Percentiles rank a stretch among this genome's conserved stretches.
phyloP scores from a whole-genome alignment of 2,888 invertebrate genomes.

The Latrodectus elegans region DNA sequence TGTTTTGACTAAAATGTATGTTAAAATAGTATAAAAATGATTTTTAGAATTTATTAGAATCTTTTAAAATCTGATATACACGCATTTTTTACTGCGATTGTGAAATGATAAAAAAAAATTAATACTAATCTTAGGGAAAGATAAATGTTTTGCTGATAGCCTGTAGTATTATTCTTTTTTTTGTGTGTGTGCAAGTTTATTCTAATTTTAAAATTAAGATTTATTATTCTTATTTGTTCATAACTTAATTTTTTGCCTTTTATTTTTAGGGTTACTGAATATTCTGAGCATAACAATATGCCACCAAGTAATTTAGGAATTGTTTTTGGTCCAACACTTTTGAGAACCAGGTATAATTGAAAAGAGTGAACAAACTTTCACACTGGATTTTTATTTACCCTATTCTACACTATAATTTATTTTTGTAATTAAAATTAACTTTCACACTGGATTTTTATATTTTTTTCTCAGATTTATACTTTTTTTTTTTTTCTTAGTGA shows the following conservation, averaged over 20 bases:
- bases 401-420: not conserved
- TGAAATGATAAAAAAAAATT: too few relatives aligned
- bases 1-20: too few relatives aligned
- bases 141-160: too few relatives aligned
- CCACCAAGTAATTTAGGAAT: constrained; percentile 79
- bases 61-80: too few relatives aligned
- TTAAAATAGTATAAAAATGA: too few relatives aligned
- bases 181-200: not conserved
- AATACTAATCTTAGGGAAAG: too few relatives aligned
- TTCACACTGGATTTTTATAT: not conserved
- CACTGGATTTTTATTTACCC: too few relatives aligned
- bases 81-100: too few relatives aligned
- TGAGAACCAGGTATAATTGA: constrained; percentile 76
- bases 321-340: constrained; percentile 80
- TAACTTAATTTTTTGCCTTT: not conserved
- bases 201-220: not conserved
- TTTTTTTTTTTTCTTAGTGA: constrained; percentile 73
- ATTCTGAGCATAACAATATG: constrained; percentile 77
- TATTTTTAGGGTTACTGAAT: constrained; percentile 72
- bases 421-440: constrained; percentile 3
- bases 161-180: not conserved
- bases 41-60: too few relatives aligned
- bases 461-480: not conserved
- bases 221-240: constrained; percentile 12
- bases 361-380: too few relatives aligned